Conservation (phyloP, 1,140 invertebrate genomes). For the Hylyphantes graminicola region DNA sequence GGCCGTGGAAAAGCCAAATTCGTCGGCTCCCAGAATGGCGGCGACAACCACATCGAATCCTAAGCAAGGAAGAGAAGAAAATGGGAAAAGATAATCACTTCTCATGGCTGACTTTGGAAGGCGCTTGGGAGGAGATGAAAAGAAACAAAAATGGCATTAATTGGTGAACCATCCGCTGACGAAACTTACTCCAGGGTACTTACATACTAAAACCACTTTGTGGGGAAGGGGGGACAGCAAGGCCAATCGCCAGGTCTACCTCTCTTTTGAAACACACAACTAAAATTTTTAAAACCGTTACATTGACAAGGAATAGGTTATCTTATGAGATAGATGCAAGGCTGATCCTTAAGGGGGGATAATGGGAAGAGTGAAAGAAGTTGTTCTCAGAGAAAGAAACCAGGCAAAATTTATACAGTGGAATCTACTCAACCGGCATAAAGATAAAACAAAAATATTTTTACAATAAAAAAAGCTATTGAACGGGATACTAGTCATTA, state of each 20-base stretch:
- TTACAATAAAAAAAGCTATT: not conserved
- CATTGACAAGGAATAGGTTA: conserved; percentile 34
- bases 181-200: conserved; percentile 45
- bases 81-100: conserved; percentile 55
- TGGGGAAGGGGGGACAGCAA: conserved; percentile 3
- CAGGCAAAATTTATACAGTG: not conserved
- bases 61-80: conserved; percentile 63
- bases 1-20: conserved; percentile 99
- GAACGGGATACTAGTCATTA: not conserved
- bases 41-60: conserved; percentile 97
- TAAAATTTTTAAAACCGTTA: conserved; percentile 45
- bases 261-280: conserved; percentile 15
- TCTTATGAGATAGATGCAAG: conserved; percentile 10
- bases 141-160: conserved; percentile 4
- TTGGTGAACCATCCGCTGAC: not conserved
- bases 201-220: conserved; percentile 9
- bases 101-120: conserved; percentile 45
- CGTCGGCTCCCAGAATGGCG: conserved; percentile 94
- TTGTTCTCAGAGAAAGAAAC: not conserved
- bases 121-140: conserved; percentile 23
- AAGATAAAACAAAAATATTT: not conserved
- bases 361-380: not conserved
- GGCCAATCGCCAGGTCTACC: conserved; percentile 10
- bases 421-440: not conserved
- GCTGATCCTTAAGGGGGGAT: not conserved